Conservation (phyloP, 2,888 invertebrate species). For the Xanthia togata region DNA sequence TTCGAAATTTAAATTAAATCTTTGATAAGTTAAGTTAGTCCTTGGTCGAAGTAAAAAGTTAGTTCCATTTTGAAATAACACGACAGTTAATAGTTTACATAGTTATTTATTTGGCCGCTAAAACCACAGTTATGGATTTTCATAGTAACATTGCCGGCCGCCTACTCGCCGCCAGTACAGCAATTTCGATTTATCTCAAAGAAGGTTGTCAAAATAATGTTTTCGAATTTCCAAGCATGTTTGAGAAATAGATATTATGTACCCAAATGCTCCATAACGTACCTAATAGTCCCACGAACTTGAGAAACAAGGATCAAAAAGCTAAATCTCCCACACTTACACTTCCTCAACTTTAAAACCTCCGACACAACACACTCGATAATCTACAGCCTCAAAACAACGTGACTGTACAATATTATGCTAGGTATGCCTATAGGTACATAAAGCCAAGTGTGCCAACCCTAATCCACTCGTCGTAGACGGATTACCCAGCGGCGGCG, state of each 20-base stretch:
- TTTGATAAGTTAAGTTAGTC: too few relatives aligned
- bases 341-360: slow-evolving; percentile 34
- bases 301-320: slow-evolving; percentile 22
- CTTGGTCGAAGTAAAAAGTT: too few relatives aligned
- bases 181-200: neutral
- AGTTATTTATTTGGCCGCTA: too few relatives aligned
- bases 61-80: too few relatives aligned
- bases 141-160: too few relatives aligned
- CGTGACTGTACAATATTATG: slow-evolving; percentile 64
- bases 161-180: too few relatives aligned
- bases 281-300: neutral
- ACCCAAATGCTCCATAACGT: neutral
- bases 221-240: too few relatives aligned
- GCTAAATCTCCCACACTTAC: slow-evolving; percentile 20
- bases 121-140: too few relatives aligned
- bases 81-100: too few relatives aligned
- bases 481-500: slow-evolving; percentile 77
- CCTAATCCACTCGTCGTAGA: slow-evolving; percentile 71
- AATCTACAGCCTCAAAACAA: slow-evolving; percentile 55
- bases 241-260: neutral
- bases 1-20: too few relatives aligned
- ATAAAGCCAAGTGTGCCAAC: slow-evolving; percentile 45
- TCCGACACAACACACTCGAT: slow-evolving; percentile 45
- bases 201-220: too few relatives aligned
- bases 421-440: slow-evolving; percentile 48